Conservation (phyloP, 1,140 invertebrate species). For the Monochamus saltuarius region DNA sequence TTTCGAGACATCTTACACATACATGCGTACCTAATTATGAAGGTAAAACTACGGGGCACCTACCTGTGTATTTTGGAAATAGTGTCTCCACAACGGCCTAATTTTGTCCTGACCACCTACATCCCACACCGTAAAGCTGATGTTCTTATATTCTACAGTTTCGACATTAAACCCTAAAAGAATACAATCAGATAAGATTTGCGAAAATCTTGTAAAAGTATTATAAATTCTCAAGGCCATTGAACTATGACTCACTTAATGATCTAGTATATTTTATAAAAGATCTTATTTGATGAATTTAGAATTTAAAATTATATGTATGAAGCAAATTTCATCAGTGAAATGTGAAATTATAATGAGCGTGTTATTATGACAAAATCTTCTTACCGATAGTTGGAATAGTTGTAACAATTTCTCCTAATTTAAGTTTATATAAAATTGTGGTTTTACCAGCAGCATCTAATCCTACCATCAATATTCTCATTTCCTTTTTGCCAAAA, state of each 20-base stretch:
- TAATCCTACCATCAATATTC: conserved; percentile 96
- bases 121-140: conserved; percentile 91
- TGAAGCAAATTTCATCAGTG: background rate
- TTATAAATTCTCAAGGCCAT: conserved; percentile 13
- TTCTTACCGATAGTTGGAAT: conserved; percentile 97
- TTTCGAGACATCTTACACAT: no score
- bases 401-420: conserved; percentile 99
- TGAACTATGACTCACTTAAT: conserved; percentile 13
- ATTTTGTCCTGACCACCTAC: conserved; percentile 93
- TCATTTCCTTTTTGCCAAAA: conserved; percentile 98
- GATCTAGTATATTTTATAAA: background rate
- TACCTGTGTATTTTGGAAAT: conserved; percentile 75
- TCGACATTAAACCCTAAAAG: conserved; percentile 89
- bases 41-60: conserved; percentile 26
- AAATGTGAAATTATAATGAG: background rate
- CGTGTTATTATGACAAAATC: background rate
- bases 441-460: conserved; percentile 99
- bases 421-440: conserved; percentile 99
- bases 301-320: background rate
- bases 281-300: background rate
- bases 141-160: conserved; percentile 96
- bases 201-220: conserved; percentile 11
- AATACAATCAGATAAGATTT: conserved; percentile 6
- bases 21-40: no score
- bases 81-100: conserved; percentile 86